A percentile compares a stretch with the other conserved stretches of the same genome.
phyloP scores from a whole-genome alignment of 1,140 invertebrate species.

The Drosophila ohnishii region DNA sequence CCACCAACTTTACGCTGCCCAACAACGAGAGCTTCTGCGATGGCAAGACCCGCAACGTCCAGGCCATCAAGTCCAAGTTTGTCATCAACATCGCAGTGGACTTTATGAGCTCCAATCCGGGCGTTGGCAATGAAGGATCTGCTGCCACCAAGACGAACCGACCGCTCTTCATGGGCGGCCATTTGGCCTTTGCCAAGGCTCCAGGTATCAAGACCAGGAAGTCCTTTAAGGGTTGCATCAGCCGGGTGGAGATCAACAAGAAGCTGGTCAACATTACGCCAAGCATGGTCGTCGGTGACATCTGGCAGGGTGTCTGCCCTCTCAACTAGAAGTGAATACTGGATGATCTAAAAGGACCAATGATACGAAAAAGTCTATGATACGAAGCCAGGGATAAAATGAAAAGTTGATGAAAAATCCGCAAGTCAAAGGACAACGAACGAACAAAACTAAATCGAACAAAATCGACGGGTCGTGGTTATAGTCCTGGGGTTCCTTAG shows the following conservation, averaged over 20 bases:
- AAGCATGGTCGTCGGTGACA: constrained; percentile 86
- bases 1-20: constrained; percentile 88
- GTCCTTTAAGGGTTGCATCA: constrained; percentile 93
- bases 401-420: constrained; percentile 34
- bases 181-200: constrained; percentile 85
- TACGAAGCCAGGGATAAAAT: constrained; percentile 9
- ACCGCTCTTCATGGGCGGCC: constrained; percentile 94
- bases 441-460: constrained; percentile 67
- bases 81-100: constrained; percentile 75
- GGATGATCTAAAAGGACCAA: constrained; percentile 22
- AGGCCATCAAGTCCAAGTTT: constrained; percentile 78
- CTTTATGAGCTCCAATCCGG: constrained; percentile 70
- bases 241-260: constrained; percentile 87
- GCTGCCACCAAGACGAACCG: constrained; percentile 91
- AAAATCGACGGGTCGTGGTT: constrained; percentile 50
- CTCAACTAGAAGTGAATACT: constrained; percentile 84
- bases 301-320: constrained; percentile 89
- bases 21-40: constrained; percentile 92
- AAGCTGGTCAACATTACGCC: constrained; percentile 85
- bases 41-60: constrained; percentile 93
- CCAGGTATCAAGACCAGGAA: constrained; percentile 85
- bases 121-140: constrained; percentile 86
- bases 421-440: constrained; percentile 48
- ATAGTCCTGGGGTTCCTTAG: constrained; percentile 6
- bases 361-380: constrained; percentile 4